phyloP scores from a whole-genome alignment of 2,797 vertebrate genomes.

The Cryptoblepharus egeriae region DNA sequence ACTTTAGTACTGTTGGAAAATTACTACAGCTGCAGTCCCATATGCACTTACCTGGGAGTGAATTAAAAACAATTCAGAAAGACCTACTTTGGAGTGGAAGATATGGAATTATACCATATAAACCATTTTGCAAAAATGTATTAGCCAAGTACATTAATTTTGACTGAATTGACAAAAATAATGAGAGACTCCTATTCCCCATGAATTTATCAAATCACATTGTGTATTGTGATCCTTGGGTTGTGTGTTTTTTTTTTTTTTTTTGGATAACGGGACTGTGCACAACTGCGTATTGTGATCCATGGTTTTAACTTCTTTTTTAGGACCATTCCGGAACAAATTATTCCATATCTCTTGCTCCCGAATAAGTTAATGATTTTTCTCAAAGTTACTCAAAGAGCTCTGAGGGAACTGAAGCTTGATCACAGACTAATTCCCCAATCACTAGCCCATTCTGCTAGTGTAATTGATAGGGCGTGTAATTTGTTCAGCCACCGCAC shows the following conservation, averaged over 20 bases:
- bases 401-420: not conserved
- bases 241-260: no score
- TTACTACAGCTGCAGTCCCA: not conserved
- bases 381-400: not conserved
- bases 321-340: not conserved
- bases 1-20: not conserved
- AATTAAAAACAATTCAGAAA: no score
- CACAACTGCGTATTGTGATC: no score
- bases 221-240: no score
- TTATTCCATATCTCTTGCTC: not conserved
- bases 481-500: not conserved
- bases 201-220: not conserved
- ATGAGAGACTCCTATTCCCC: no score
- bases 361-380: not conserved
- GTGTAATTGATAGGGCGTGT: not conserved
- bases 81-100: no score
- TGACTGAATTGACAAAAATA: not conserved
- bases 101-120: no score
- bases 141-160: not conserved
- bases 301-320: not conserved
- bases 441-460: no score
- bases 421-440: not conserved
- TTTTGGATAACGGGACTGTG: no score
- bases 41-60: no score
- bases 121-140: not conserved